Evolutionary conservation across 2,113 vertebrate species (phyloP).

Genomic region (Otocyon megalotis): DNA sequence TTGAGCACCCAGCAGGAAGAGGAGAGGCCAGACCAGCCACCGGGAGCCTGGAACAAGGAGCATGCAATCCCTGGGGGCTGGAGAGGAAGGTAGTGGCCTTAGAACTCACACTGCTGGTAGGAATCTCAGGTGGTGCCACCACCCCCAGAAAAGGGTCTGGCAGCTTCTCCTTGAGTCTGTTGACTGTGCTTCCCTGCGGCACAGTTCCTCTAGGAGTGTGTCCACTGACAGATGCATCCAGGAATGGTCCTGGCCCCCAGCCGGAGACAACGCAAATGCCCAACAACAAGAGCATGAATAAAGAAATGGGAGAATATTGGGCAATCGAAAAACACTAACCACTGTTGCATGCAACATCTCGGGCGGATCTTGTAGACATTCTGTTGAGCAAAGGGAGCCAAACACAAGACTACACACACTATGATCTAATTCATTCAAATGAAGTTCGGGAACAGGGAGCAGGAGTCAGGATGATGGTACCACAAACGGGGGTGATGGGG

Average conservation of each 20-base stretch:
- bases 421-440: background rate
- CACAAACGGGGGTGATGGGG: no score
- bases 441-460: background rate
- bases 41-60: background rate
- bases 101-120: background rate
- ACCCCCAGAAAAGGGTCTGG: background rate
- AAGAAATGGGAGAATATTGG: background rate
- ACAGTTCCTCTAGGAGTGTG: background rate
- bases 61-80: background rate
- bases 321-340: background rate
- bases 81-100: background rate
- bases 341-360: accelerated
- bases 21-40: background rate
- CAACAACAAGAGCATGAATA: no score
- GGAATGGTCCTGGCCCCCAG: background rate
- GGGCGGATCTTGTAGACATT: background rate
- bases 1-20: background rate
- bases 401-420: background rate
- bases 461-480: background rate
- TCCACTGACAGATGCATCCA: background rate
- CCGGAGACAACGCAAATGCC: background rate
- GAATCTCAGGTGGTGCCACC: no score
- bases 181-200: background rate
- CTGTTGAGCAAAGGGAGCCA: background rate
- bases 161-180: background rate